A percentile compares a stretch with the other conserved stretches of the same genome.
phyloP scores from a whole-genome alignment of 2,888 invertebrate species.

The Tiliacea aurago region DNA sequence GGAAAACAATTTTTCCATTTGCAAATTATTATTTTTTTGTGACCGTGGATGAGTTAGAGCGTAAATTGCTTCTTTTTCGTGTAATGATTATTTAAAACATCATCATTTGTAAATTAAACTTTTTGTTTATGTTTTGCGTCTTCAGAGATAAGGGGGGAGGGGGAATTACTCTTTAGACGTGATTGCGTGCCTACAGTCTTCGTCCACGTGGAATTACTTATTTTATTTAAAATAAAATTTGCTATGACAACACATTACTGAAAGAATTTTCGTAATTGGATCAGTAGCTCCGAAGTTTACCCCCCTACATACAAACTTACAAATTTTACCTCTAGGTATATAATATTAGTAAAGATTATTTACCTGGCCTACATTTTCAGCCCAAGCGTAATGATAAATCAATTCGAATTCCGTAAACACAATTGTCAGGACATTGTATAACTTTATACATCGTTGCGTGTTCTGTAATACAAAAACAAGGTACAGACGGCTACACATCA shows the following conservation, averaged over 20 bases:
- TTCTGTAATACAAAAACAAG: conserved; percentile 86
- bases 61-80: not conserved
- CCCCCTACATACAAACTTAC: not conserved
- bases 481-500: too few species aligned
- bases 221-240: not conserved
- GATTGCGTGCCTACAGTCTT: not conserved
- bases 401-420: conserved; percentile 96
- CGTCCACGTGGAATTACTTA: not conserved
- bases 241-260: not conserved
- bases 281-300: not conserved
- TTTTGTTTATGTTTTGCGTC: not conserved
- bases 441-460: conserved; percentile 93
- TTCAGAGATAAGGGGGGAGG: not conserved
- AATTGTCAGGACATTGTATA: conserved; percentile 94
- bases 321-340: not conserved
- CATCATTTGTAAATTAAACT: not conserved
- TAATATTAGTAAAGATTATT: not conserved
- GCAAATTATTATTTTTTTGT: not conserved
- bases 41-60: not conserved
- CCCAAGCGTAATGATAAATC: conserved; percentile 96
- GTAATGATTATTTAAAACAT: not conserved
- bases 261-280: not conserved
- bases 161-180: not conserved
- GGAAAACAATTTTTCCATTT: not conserved
- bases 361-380: conserved; percentile 93